Evolutionary conservation across 2,113 vertebrate species (phyloP), one percentile per base, ranked within the genome.

Genomic region (Pseudonaja textilis): DNA sequence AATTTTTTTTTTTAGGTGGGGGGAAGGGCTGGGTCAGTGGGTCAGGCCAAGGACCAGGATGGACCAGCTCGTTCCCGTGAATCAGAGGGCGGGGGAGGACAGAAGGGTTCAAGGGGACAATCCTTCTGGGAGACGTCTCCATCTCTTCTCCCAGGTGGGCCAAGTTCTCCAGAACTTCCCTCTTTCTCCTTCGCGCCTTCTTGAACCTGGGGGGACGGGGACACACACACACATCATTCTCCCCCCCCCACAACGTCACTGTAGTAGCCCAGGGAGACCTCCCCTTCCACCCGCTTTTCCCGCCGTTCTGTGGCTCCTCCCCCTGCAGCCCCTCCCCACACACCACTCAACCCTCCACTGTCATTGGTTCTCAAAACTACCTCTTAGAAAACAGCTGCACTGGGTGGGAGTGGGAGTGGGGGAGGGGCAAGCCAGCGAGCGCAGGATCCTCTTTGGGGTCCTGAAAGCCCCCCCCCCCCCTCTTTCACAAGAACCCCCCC

Each of bases 301-400:
- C 85, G 16, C 5, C n/a, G 34, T 96, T 94, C 95, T 95, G 55
- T 20, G 47, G 69, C 74, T 45, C 55, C 95, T 95, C 94, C 86
- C 93, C 91, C 16, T 85, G 34, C 95, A 96, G 96, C 0, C 96
- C 97, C 6, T 47, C 47, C 47, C 47, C 47, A 6, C 47, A 47
- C 47, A 47, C 47, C 47, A 47, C 47, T 47, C 47, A 47, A 94
- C 87, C 94, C 64, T 34, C 64, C 64, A 34, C n/a, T 95, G 18
- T 93, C 90, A 95, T 94, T 93, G 88, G 56, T 74, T 69, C 92
- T 95, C 96, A 96, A 93, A 96, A 96, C 97, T 97, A 97, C 97
- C 97, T 97, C 97, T 96, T 95, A 94, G 85, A 42, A 47, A 92
- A 34, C 56, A n/a, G 94, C 93, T 89, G 3, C 94, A 95, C 88